phyloP scores from a whole-genome alignment of 2,888 invertebrate genomes.

The Brenthis hecate region DNA sequence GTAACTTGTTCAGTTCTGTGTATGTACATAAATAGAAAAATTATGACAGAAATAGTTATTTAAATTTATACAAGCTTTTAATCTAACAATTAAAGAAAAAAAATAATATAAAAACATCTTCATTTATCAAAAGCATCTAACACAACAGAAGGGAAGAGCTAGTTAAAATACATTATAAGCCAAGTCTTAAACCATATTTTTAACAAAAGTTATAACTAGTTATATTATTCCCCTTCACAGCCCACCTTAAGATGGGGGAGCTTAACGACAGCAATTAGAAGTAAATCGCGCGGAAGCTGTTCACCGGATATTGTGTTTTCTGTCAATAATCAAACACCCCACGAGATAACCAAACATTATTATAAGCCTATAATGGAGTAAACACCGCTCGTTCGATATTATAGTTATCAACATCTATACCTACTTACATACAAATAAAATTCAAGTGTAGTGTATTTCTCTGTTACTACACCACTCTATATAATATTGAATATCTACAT shows the following conservation, averaged over 20 bases:
- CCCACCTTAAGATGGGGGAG: constrained; percentile 17
- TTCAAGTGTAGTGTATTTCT: neutral
- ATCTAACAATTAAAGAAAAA: too few species aligned
- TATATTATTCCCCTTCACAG: neutral
- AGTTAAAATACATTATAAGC: neutral
- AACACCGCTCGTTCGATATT: neutral
- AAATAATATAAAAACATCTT: too few species aligned
- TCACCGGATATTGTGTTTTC: constrained; percentile 68
- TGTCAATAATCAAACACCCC: constrained; percentile 57
- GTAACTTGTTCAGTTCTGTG: too few species aligned
- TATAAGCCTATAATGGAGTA: constrained; percentile 22
- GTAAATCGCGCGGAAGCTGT: constrained; percentile 65
- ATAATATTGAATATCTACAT: neutral
- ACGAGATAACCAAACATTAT: constrained; percentile 17
- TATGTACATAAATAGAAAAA: too few species aligned
- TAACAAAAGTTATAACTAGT: neutral
- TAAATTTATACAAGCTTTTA: too few species aligned
- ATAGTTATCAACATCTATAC: neutral
- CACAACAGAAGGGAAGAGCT: too few species aligned
- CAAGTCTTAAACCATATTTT: constrained; percentile 2
- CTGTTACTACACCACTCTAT: neutral
- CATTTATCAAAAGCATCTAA: too few species aligned
- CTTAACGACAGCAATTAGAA: constrained; percentile 58
- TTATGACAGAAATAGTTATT: too few species aligned
- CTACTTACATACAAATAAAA: too few species aligned